Conservation (phyloP, 2,888 invertebrate genomes). For the Caenorhabditis zanzibari region DNA sequence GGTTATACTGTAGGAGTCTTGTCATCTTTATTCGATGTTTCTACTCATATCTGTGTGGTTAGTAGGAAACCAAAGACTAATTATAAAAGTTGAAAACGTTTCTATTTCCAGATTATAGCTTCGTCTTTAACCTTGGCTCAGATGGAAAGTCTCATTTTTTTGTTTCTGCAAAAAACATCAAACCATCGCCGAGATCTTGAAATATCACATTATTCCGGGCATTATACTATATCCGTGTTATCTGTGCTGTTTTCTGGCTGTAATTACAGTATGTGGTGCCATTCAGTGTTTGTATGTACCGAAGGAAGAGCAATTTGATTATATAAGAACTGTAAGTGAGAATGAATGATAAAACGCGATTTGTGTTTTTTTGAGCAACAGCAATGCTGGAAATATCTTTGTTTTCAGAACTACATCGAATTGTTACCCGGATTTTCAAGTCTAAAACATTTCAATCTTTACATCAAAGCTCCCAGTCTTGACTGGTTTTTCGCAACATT, state of each 20-base stretch:
- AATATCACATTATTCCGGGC: neutral
- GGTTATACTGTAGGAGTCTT: slow-evolving; percentile 1
- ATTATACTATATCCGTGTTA: neutral
- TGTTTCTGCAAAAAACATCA: too few relatives aligned
- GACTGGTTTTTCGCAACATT: neutral
- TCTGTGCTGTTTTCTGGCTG: neutral
- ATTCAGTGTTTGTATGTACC: neutral
- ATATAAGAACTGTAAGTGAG: neutral
- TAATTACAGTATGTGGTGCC: neutral
- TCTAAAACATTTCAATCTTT: neutral
- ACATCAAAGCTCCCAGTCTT: neutral
- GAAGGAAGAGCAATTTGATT: neutral
- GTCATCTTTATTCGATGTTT: neutral
- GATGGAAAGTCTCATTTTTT: too few relatives aligned
- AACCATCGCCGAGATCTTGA: neutral
- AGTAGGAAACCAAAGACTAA: neutral
- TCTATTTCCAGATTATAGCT: neutral
- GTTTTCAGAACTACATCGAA: neutral
- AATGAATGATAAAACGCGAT: neutral
- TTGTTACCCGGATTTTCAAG: neutral
- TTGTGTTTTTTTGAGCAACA: too few relatives aligned
- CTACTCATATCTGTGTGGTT: neutral
- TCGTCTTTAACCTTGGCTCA: neutral
- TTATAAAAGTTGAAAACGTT: neutral
- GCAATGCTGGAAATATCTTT: neutral